Base-by-base conservation (phyloP, 2,797 vertebrate genomes). In the Psittacula echo region DNA sequence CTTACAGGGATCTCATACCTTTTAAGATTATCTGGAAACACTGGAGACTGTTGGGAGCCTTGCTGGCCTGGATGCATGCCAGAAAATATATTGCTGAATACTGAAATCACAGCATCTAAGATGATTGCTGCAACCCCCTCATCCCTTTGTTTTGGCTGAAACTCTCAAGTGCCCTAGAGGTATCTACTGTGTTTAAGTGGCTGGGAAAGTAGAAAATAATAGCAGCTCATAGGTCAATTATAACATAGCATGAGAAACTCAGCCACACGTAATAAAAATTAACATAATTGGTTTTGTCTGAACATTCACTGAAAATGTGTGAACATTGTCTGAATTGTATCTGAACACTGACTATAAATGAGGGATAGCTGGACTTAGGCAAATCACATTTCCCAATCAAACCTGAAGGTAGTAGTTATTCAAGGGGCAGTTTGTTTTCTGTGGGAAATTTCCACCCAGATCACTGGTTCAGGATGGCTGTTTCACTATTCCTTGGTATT, bases 31-130 rank as follows among this genome's bases (percentile, higher is more conserved):
- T 61, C 74, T 96, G 80, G 70, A 91, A 91, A 64, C 11, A 8
- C 58, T 80, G 77, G 80, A 91, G 80, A 65, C 80, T 82, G 48
- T 42, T 91, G 89, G 82, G 74, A 96, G 85, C 91, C 91, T 95
- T 34, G 56, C 74, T 95, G 74, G 85, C 67, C 65, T 96, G 95
- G 88, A 77, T 65, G 11, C 29, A 8, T 6, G 83, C 96, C 94
- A 94, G 93, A 77, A 89, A 92, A 95, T 89, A 92, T 93, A 95
- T 94, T 97, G 94, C 91, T 94, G 90, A 96, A 93, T 79, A 34
- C 77, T 94, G 90, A 96, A 96, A 96, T 97, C 67, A 54, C 77
- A 94, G 68, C 72, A 94, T 94, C 90, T 94, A 32, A 94, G 84
- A 93, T 77, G 87, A 91, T 87, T 94, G 90, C 90, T 94, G 90